Base-by-base conservation (phyloP, 2,888 invertebrate species). In the Pammene fasciana region DNA sequence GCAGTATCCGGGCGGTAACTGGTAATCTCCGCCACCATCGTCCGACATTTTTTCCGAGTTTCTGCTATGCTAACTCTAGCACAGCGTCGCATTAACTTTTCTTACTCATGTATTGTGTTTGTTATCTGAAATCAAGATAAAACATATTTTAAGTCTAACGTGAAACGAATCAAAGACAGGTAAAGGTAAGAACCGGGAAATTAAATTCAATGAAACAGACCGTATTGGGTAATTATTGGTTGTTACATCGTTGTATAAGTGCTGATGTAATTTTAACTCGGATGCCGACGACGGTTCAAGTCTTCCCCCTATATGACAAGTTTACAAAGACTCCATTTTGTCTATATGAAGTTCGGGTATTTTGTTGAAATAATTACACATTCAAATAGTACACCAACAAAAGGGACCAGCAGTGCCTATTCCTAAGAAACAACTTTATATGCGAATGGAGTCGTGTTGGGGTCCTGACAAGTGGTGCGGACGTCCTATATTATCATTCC, bases 1-100 rank as follows among this genome's bases (percentile, higher is more conserved):
- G 80, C 94, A 94, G 78, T 93, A 91, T 68, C 87, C 86, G 73
- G 85, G 36, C 38, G 55, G 48, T 11, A 55, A 14, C 11, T 41
- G 38, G 11, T 50, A 38, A 4, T 67, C 60, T 26, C 70, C 75
- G 66, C 77, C 79, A 62, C 72, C 75, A 10, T 64, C 70, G 14
- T 14, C 45, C 64, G 68, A 70, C 66, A 68, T 72, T n/a, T 45
- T 64, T 48, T 11, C 6, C 11, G 10, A 18, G 9, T 13, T 34
- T 57, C 13, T n/a, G 46, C 38, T 38, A 16, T n/a, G 54, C 26
- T 54, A n/a, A 11, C 16, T n/a, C 16, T 34, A n/a, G n/a, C 36
- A 38, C 52, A 36, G 48, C 41, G 38, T 9, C 18, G n/a, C 6
- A 48, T 59, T 34, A 43, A 59, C 41, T 36, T 67, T 67, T 46